Base-by-base conservation (phyloP, 2,797 vertebrate genomes). In the Pangasius krempfi region DNA sequence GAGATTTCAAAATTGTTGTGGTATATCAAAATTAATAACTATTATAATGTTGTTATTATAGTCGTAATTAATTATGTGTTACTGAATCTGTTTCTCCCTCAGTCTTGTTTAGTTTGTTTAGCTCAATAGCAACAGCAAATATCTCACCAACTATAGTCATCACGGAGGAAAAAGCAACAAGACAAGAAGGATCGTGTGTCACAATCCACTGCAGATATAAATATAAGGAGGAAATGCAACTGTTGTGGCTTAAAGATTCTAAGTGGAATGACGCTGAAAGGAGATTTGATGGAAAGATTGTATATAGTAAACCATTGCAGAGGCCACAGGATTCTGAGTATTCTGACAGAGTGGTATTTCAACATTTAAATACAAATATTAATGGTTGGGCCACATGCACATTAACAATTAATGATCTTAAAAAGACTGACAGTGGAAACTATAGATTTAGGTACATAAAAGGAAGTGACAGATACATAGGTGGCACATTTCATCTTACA, bases 211-310 rank as follows among this genome's bases (percentile, higher is more conserved):
- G 94, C 47, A 1, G 0, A 0, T 0, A 0, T 0, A 0, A 1
- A 0, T 0, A 0, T 1, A 0, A 0, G 27, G 0, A 0, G 0
- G 0, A 0, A 2, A 10, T 50, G 2, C 0, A 50, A 27, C 93
- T 93, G 89, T 91, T 94, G 70, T 95, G 95, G 96, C 82, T 95
- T n/a, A 95, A 95, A 76, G 37, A 95, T 87, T 0, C 80, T 52
- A 0, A 0, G 0, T 95, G 44, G 66, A 0, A 0, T n/a, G 0
- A 0, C 0, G 0, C 0, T 0, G 0, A 0, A 0, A 1, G 0
- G 0, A 0, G 0, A 5, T 94, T 0, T 83, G 1, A 0, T 0
- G 94, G 88, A 70, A 92, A 84, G 0, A 52, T 92, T 25, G 60
- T 95, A 88, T 92, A 91, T 88, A 95, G 93, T 88, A 84, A 75